Evolutionary conservation across 2,888 invertebrate genomes (phyloP).

Genomic region (Panzeria rudis): DNA sequence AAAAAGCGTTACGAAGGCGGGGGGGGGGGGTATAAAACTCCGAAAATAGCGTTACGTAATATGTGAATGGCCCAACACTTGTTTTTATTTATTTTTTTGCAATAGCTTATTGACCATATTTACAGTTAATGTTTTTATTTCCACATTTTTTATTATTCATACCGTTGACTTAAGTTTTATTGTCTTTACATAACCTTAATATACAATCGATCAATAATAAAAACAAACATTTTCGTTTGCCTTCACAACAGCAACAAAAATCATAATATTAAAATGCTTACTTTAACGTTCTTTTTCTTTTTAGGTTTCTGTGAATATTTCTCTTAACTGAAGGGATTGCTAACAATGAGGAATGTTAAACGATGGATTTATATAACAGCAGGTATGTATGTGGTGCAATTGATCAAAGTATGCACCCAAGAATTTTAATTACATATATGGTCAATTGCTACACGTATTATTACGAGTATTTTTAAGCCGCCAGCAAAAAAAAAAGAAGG

Average conservation of each 20-base stretch:
- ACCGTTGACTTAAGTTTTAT: slow-evolving; percentile 16
- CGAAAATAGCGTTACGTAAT: too few species aligned
- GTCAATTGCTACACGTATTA: too few species aligned
- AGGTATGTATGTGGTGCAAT: slow-evolving; percentile 81
- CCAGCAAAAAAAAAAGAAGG: too few species aligned
- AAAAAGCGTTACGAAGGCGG: too few species aligned
- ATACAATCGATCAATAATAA: slow-evolving; percentile 29
- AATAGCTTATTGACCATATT: slow-evolving; percentile 27
- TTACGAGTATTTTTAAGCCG: too few species aligned
- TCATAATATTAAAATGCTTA: background rate
- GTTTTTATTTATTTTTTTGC: background rate
- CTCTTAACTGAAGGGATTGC: slow-evolving; percentile 44
- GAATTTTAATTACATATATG: too few species aligned
- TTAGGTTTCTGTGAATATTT: slow-evolving; percentile 51
- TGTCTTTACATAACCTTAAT: slow-evolving; percentile 31
- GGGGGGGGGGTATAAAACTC: too few species aligned
- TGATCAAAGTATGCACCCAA: too few species aligned
- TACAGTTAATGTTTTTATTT: slow-evolving; percentile 6
- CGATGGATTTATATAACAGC: slow-evolving; percentile 85
- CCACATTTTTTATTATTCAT: slow-evolving; percentile 8
- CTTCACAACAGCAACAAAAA: slow-evolving; percentile 8
- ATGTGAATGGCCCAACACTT: too few species aligned
- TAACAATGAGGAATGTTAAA: slow-evolving; percentile 85
- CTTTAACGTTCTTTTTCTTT: slow-evolving; percentile 53
- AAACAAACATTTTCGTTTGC: background rate